Percentiles rank a stretch among this genome's conserved stretches.
These are phyloP conservation scores for Acrocyrtus sp. DNA, from an alignment of 2,888 invertebrate species.

Conservation along the genomic window DNA sequence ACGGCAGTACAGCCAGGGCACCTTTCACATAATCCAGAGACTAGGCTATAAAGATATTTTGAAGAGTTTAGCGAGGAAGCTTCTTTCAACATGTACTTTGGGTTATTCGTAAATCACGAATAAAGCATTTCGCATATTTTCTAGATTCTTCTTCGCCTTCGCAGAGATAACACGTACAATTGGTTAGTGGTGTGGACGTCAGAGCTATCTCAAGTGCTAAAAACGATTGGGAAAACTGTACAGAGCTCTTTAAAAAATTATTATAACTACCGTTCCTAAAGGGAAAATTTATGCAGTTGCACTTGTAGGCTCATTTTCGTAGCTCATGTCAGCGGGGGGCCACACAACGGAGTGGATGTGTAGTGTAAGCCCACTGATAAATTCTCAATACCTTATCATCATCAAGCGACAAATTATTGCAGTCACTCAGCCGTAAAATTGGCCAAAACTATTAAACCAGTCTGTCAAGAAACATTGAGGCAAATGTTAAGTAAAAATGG, in stretches of 20 bases:
- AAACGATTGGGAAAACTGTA: background rate
- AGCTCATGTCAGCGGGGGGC: constrained; percentile 33
- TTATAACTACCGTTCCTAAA: background rate
- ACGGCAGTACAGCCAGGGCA: no score
- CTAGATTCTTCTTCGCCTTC: no score
- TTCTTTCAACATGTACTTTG: no score
- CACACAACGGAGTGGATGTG: constrained; percentile 15
- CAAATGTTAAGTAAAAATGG: constrained; percentile 41
- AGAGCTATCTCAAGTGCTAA: background rate
- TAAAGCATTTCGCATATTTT: no score
- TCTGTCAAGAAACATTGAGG: constrained; percentile 47
- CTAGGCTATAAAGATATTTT: no score
- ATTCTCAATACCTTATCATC: constrained; percentile 42
- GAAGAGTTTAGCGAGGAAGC: no score
- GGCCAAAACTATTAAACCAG: constrained; percentile 41
- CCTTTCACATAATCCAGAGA: no score
- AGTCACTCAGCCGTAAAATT: constrained; percentile 19
- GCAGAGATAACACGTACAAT: background rate
- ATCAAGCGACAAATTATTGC: constrained; percentile 47
- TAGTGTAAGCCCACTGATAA: constrained; percentile 32
- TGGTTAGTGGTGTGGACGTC: no score
- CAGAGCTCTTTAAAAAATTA: background rate
- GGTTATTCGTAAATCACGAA: no score
- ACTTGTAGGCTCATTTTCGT: no score
- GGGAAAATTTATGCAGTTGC: constrained; percentile 2